Evolutionary conservation across 2,888 invertebrate species (phyloP), one percentile per base, ranked within the genome.

Genomic region (Drosophila colorata): DNA sequence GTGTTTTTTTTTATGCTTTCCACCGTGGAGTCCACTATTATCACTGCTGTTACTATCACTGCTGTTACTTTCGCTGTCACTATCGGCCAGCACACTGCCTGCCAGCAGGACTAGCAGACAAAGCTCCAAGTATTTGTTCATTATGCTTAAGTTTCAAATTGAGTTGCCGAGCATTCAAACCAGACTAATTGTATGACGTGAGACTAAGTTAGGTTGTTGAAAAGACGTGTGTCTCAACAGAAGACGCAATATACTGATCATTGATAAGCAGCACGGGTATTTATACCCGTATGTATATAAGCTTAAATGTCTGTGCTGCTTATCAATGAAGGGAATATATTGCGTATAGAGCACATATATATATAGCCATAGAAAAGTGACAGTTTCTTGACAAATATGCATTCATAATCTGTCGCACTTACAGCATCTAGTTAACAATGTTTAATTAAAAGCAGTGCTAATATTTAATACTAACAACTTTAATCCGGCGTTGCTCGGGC

Each of bases 241-340:
- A 49, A 51, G 46, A 58, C 75, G 58, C 60, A 47, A 46, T 53
- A 31, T 47, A 38, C 23, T 52, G 37, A 40, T 40, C 41, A 66
- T 64, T 75, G 78, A 78, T 78, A 78, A 82, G 80, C 37, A 16
- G 38, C 33, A 47, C 46, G 51, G 38, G 18, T 53, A 55, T 31
- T 4, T 16, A 18, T 8, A 38, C n/a, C n/a, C 16, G 35, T 23
- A 25, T 44, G 6, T n/a, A 23, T 23, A 14, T 23, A 48, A 8
- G 3, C 33, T 33, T 9, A 57, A 20, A 23, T 37, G 23, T 9
- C 5, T 18, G 41, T 47, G 41, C 41, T 18, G 37, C 79, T 82
- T 78, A 78, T 78, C 78, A 75, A 64, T 66, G 48, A 40, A 41
- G 35, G 47, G 16, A 52, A 52, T 33, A 57, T 57, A 31, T 11